Evolutionary conservation across 2,797 vertebrate genomes (phyloP).

Genomic region (Harpagifer antarcticus): DNA sequence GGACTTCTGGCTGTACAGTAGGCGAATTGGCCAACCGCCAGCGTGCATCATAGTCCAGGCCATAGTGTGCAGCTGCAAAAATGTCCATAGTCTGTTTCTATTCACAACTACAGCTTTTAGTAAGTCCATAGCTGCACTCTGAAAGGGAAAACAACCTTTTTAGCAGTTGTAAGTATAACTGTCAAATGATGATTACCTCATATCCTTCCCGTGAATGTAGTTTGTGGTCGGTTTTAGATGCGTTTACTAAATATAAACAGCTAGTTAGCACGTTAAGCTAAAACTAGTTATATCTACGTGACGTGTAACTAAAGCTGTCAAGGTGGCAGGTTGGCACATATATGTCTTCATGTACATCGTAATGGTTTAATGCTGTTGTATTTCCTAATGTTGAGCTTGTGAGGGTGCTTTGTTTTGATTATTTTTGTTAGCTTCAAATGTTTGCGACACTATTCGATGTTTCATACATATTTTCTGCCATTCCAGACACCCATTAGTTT

Average conservation of each 20-base stretch:
- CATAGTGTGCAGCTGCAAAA: conserved; percentile 60
- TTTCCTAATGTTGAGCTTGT: neutral
- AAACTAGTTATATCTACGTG: conserved; percentile 41
- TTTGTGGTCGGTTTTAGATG: conserved; percentile 23
- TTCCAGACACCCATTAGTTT: neutral
- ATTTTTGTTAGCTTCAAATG: conserved; percentile 11
- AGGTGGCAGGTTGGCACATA: conserved; percentile 2
- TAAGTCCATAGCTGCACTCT: conserved; percentile 30
- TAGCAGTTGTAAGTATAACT: conserved; percentile 61
- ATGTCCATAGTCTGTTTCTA: conserved; percentile 62
- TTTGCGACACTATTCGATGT: neutral
- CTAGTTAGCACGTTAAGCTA: conserved; percentile 75
- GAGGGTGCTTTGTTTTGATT: conserved; percentile 1
- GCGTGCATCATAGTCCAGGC: conserved; percentile 56
- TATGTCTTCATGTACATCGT: neutral
- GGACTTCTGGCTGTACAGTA: conserved; percentile 48
- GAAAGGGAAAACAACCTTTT: neutral
- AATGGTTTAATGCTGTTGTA: neutral
- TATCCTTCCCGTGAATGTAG: neutral
- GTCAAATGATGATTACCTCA: neutral
- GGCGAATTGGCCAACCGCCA: conserved; percentile 67
- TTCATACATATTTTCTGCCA: no score
- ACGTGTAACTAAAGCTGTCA: conserved; percentile 51
- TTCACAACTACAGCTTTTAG: conserved; percentile 25
- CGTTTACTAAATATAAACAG: conserved; percentile 52